Evolutionary conservation across 2,888 invertebrate genomes (phyloP).

Genomic region (Andricus quercusramuli): DNA sequence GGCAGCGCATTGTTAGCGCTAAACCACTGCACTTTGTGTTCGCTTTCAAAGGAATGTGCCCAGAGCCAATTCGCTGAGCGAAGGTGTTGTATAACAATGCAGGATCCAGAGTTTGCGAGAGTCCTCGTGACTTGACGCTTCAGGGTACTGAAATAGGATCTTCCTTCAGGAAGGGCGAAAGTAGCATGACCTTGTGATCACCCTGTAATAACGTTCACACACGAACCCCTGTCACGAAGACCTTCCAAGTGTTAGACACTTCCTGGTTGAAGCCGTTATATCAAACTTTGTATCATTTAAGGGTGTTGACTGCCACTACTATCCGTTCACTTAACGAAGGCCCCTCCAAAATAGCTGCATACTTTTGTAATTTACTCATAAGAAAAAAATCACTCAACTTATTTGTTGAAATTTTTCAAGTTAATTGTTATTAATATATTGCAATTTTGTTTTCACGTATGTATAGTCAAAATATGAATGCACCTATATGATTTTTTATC

Average conservation of each 20-base stretch:
- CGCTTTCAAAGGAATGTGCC: constrained; percentile 66
- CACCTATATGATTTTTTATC: too few species aligned
- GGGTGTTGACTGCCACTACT: too few species aligned
- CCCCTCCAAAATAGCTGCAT: too few species aligned
- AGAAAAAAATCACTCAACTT: too few species aligned
- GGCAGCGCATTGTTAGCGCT: constrained; percentile 65
- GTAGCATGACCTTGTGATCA: constrained; percentile 53
- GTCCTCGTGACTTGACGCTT: constrained; percentile 41
- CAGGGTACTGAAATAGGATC: constrained; percentile 41
- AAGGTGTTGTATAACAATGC: constrained; percentile 36
- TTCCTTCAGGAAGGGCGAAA: constrained; percentile 39
- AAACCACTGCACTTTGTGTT: constrained; percentile 63
- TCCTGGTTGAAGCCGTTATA: constrained; percentile 26
- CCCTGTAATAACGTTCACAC: constrained; percentile 57
- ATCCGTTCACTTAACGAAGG: too few species aligned
- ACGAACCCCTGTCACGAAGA: constrained; percentile 54
- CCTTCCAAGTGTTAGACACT: constrained; percentile 51
- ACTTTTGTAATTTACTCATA: too few species aligned
- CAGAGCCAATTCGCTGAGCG: constrained; percentile 36
- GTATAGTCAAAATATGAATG: too few species aligned
- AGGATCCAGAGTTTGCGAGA: constrained; percentile 9
- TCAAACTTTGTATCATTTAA: neutral
- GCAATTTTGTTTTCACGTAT: too few species aligned
- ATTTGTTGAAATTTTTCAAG: too few species aligned
- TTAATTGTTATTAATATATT: too few species aligned